Base-by-base conservation (phyloP, 2,797 vertebrate genomes). In the Sciurus vulgaris region DNA sequence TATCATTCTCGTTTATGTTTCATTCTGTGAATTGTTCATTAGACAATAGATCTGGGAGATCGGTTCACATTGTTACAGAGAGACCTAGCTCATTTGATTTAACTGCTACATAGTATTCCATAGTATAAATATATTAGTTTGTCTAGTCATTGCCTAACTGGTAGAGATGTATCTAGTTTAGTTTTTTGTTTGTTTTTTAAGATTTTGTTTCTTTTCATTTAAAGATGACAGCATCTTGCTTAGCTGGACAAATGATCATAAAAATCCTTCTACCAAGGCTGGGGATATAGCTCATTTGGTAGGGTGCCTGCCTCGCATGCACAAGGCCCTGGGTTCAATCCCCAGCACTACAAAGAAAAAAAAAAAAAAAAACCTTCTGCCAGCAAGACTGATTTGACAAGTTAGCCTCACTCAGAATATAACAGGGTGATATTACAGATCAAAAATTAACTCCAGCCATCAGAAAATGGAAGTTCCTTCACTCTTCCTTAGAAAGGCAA, bases 1-100 rank as follows among this genome's bases (percentile, higher is more conserved):
- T 72, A 82, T 83, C 56, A 38, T 85, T 87, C 49, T 94, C 20
- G 65, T 84, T 93, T 74, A 87, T 92, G 92, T 78, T 89, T 74
- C 22, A 35, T 73, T 79, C 28, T 38, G 33, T 28, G 59, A 49
- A 61, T 95, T 56, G 47, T 65, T 93, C 93, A 82, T 86, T n/a
- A 88, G 78, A 76, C 10, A n/a, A 0, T 90, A 22, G 67, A 33
- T 63, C 30, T 89, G 49, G 1, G 76, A 24, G 30, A 26, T 85
- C 51, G 72, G 78, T 86, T 28, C 20, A 1, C 22, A 24, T 63
- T 65, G 38, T 88, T 82, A 28, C 54, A 69, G 59, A 94, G 87
- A 95, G 69, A 38, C 72, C 28, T 26, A 56, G 24, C 51, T 95
- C 61, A 10, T 89, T 76, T 79, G 78, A 89, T 86, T 83, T 72